phyloP scores from a whole-genome alignment of 2,888 invertebrate species.

The Noctua pronuba region DNA sequence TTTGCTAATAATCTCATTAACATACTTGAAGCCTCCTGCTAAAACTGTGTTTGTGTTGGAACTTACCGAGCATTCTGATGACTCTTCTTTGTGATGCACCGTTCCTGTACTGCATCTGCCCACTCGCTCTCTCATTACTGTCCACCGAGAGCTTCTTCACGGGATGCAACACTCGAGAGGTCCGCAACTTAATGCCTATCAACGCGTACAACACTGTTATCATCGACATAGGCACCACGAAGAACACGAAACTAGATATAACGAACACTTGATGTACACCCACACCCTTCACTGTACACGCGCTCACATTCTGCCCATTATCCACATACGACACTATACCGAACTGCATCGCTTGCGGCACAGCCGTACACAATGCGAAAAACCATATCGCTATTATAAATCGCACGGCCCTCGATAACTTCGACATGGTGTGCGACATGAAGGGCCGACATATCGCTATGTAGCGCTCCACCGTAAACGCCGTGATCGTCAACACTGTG shows the following conservation, averaged over 20 bases:
- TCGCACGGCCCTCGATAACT: constrained; percentile 94
- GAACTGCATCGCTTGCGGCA: constrained; percentile 95
- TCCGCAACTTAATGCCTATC: constrained; percentile 93
- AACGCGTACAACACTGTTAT: constrained; percentile 95
- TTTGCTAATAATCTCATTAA: background rate
- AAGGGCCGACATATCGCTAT: constrained; percentile 97
- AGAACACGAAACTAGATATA: constrained; percentile 95
- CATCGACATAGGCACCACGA: constrained; percentile 96
- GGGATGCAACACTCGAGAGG: constrained; percentile 91
- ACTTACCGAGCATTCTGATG: constrained; percentile 95
- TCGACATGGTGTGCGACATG: constrained; percentile 95
- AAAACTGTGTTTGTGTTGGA: background rate
- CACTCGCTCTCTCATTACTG: constrained; percentile 81
- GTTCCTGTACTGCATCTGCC: constrained; percentile 87
- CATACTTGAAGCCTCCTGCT: constrained; percentile 6
- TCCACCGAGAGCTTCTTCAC: constrained; percentile 89
- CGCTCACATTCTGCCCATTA: constrained; percentile 86
- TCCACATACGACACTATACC: constrained; percentile 91
- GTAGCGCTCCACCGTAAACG: constrained; percentile 97
- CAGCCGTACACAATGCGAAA: constrained; percentile 93
- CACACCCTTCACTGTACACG: constrained; percentile 91
- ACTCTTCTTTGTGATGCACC: constrained; percentile 92
- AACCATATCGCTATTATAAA: constrained; percentile 95
- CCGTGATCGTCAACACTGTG: constrained; percentile 96
- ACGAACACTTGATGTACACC: constrained; percentile 93